Evolutionary conservation across 2,113 vertebrate genomes (phyloP).

Genomic region (Odontophorus gujanensis): DNA sequence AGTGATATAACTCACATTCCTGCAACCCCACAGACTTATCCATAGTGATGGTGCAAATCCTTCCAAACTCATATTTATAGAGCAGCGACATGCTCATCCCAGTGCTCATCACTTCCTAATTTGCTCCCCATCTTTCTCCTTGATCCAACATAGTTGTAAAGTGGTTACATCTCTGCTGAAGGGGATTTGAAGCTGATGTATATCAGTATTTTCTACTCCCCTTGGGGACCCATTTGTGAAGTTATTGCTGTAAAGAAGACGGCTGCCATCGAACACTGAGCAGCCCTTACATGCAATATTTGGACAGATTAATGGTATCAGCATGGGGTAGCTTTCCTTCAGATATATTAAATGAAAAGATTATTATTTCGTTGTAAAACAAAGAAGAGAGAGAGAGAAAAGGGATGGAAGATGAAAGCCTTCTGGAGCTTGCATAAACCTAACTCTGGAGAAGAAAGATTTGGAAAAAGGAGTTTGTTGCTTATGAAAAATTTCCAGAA

Average conservation of each 20-base stretch:
- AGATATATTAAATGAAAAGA: neutral
- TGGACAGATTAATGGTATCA: neutral
- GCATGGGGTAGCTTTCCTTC: neutral
- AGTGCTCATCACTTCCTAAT: neutral
- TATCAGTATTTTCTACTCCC: neutral
- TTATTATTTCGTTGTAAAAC: neutral
- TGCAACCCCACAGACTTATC: neutral
- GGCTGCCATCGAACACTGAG: neutral
- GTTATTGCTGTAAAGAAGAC: neutral
- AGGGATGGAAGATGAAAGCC: neutral
- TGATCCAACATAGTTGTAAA: neutral
- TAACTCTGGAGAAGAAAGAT: neutral
- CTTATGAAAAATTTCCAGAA: neutral
- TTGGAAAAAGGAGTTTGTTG: neutral
- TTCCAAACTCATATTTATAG: neutral
- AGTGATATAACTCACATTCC: fast-evolving
- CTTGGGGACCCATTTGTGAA: neutral
- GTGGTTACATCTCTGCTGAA: fast-evolving
- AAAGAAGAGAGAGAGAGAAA: neutral
- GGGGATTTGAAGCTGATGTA: fast-evolving
- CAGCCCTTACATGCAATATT: neutral
- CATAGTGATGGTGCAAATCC: neutral
- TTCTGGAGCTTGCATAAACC: neutral
- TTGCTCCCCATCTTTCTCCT: neutral
- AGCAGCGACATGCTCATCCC: fast-evolving